These are phyloP conservation scores for Phytoseiulus persimilis DNA, from an alignment of 2,888 invertebrate species.

Conservation along the genomic window DNA sequence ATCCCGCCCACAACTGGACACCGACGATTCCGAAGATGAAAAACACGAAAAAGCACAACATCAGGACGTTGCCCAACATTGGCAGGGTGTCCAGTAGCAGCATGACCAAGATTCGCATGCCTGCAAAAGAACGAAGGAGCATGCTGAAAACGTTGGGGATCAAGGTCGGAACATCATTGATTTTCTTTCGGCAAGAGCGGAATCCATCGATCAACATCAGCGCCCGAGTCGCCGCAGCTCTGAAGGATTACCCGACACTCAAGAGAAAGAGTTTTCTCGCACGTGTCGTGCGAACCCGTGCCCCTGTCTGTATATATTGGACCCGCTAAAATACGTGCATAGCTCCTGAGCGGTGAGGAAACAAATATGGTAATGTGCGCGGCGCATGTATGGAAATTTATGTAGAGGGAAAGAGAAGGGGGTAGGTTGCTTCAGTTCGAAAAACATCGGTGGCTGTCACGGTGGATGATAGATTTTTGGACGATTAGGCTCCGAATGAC, in stretches of 20 bases:
- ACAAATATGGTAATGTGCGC: not conserved
- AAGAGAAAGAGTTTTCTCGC: not conserved
- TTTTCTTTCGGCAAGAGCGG: conserved; percentile 24
- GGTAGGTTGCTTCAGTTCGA: not conserved
- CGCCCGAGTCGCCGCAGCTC: not conserved
- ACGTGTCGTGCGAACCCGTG: not conserved
- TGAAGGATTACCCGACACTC: not conserved
- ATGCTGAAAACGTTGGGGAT: not conserved
- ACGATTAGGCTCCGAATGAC: not conserved
- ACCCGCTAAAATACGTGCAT: not conserved
- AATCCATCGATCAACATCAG: conserved; percentile 29
- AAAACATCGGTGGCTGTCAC: not conserved
- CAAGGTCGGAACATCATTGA: conserved; percentile 28
- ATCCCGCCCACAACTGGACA: conserved; percentile 98
- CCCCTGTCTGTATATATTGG: not conserved
- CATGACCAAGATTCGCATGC: conserved; percentile 98
- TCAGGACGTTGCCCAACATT: conserved; percentile 92
- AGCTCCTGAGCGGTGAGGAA: not conserved
- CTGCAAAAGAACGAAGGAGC: conserved; percentile 55
- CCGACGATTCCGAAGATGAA: conserved; percentile 99
- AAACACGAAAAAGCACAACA: conserved; percentile 99
- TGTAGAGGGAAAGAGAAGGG: not conserved
- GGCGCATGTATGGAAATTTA: not conserved
- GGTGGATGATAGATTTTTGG: not conserved
- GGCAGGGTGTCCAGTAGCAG: conserved; percentile 93